Conservation (phyloP, 2,888 invertebrate species). For the Hyposoter didymator region DNA sequence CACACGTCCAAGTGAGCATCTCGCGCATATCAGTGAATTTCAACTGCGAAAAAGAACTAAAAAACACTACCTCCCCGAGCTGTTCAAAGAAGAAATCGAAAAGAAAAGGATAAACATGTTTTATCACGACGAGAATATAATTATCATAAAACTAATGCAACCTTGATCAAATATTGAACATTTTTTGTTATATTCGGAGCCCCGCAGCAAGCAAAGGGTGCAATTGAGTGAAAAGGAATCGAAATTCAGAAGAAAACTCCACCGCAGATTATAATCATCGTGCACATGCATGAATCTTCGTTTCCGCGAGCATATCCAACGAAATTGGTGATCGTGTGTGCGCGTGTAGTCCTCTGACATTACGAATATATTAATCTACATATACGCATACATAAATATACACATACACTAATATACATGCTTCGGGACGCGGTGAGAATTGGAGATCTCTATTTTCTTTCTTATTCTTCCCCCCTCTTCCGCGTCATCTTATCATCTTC, state of each 20-base stretch:
- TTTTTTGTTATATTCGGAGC: neutral
- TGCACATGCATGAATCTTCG: neutral
- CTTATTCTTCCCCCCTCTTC: constrained; percentile 60
- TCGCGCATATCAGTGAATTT: constrained; percentile 21
- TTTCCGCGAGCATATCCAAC: neutral
- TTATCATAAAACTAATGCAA: constrained; percentile 40
- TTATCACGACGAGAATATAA: constrained; percentile 39
- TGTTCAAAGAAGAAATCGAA: neutral
- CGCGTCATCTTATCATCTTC: constrained; percentile 64
- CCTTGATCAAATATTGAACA: constrained; percentile 36
- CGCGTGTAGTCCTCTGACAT: neutral
- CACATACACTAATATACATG: neutral
- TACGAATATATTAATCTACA: constrained; percentile 6
- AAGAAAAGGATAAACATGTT: constrained; percentile 48
- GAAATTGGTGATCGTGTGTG: constrained; percentile 18
- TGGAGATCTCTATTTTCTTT: constrained; percentile 39
- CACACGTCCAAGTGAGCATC: constrained; percentile 21
- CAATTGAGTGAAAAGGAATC: neutral
- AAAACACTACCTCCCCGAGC: neutral
- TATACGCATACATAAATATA: neutral
- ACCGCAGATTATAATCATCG: neutral
- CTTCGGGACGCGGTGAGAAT: constrained; percentile 36
- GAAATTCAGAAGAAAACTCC: neutral
- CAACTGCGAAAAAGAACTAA: neutral
- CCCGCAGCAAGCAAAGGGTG: neutral